A percentile compares a stretch with the other conserved stretches of the same genome.
These are phyloP conservation scores for Lycodopsis pacificus DNA, from an alignment of 2,797 vertebrate species.

Conservation along the genomic window DNA sequence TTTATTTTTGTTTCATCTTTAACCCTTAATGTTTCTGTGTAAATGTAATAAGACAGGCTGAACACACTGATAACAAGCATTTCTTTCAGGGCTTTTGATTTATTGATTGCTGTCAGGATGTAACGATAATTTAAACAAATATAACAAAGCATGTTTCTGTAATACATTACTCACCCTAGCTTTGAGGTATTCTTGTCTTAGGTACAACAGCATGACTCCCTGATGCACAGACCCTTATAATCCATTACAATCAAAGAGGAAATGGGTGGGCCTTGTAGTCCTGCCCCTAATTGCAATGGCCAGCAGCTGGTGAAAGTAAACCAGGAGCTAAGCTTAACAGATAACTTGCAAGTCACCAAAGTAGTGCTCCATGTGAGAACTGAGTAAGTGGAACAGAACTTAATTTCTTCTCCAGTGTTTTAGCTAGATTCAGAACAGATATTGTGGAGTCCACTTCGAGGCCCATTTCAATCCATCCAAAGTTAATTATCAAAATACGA, in stretches of 20 bases:
- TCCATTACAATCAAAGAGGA: not conserved
- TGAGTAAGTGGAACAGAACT: constrained; percentile 21
- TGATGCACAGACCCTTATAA: not conserved
- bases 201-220: not conserved
- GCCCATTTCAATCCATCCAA: not conserved
- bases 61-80: too few relatives aligned
- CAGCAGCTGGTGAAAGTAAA: constrained; percentile 31
- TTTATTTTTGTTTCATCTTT: too few relatives aligned
- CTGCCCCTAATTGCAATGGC: constrained; percentile 36
- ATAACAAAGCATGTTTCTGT: not conserved
- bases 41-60: too few relatives aligned
- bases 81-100: not conserved
- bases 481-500: not conserved
- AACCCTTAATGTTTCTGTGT: too few relatives aligned
- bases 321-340: not conserved
- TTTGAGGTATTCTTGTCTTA: not conserved
- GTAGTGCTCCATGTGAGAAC: not conserved
- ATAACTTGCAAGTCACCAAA: not conserved
- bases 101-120: not conserved
- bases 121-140: not conserved
- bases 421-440: not conserved
- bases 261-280: not conserved
- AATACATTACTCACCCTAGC: not conserved
- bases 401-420: not conserved
- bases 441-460: not conserved